Evolutionary conservation across 1,140 invertebrate species (phyloP).

Genomic region (Saccostrea cuccullata): DNA sequence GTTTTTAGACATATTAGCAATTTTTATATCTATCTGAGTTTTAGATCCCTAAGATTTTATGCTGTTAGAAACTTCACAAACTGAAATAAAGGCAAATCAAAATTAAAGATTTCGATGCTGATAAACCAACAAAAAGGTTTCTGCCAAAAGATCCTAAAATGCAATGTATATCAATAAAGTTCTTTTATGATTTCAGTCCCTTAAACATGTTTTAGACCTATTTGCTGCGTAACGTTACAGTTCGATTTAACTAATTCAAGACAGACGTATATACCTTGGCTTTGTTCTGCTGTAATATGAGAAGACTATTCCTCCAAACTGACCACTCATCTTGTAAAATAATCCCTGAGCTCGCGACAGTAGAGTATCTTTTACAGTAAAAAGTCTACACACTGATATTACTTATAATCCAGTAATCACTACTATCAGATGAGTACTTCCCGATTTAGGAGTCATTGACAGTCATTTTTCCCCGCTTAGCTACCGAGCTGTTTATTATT

Average conservation of each 20-base stretch:
- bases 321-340: slow-evolving; percentile 15
- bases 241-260: not conserved
- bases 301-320: slow-evolving; percentile 30
- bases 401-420: not conserved
- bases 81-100: slow-evolving; percentile 4
- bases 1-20: slow-evolving; percentile 13
- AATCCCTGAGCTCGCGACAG: not conserved
- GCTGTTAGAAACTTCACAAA: not conserved
- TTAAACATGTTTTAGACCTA: too few relatives aligned
- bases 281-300: slow-evolving; percentile 27
- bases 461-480: not conserved
- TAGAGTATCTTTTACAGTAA: not conserved
- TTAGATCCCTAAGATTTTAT: not conserved
- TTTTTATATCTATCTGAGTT: not conserved
- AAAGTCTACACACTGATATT: not conserved
- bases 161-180: not conserved
- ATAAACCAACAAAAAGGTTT: not conserved
- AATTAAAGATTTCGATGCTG: not conserved
- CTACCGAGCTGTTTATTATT: slow-evolving; percentile 26
- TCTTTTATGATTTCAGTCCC: too few relatives aligned
- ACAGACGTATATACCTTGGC: slow-evolving; percentile 16
- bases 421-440: not conserved
- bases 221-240: not conserved
- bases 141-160: not conserved
- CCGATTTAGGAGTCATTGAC: not conserved